phyloP scores from a whole-genome alignment of 2,797 vertebrate genomes.

The Sphenopsis melanotis region DNA sequence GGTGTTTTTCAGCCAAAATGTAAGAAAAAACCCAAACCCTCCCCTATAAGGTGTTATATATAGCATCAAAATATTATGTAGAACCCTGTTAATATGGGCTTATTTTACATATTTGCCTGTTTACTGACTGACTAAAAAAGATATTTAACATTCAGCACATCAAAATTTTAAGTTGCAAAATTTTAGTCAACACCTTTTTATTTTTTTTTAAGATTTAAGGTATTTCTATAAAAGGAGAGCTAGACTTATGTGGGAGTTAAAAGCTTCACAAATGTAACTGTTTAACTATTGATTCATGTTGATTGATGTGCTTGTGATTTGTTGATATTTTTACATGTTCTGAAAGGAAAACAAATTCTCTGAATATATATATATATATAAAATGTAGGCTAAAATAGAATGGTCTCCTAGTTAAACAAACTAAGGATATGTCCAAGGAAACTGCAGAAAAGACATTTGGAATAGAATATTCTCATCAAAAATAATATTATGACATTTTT shows the following conservation, averaged over 20 bases:
- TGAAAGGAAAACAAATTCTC: background rate
- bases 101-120: background rate
- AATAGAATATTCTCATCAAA: background rate
- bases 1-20: background rate
- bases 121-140: background rate
- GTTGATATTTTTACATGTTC: background rate
- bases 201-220: background rate
- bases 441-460: background rate
- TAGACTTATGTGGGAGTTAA: background rate
- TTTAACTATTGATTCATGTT: background rate
- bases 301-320: background rate
- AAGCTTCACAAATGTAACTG: background rate
- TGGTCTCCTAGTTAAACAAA: background rate
- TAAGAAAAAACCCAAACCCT: background rate
- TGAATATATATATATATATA: background rate
- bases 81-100: background rate
- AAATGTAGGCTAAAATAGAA: background rate
- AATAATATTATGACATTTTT: background rate
- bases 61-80: background rate
- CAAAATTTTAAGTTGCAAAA: background rate
- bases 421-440: background rate
- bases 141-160: background rate
- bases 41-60: fast-evolving
- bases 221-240: background rate
- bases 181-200: background rate